Evolutionary conservation across 2,113 vertebrate genomes (phyloP).

Genomic region (Acanthochromis polyacanthus): DNA sequence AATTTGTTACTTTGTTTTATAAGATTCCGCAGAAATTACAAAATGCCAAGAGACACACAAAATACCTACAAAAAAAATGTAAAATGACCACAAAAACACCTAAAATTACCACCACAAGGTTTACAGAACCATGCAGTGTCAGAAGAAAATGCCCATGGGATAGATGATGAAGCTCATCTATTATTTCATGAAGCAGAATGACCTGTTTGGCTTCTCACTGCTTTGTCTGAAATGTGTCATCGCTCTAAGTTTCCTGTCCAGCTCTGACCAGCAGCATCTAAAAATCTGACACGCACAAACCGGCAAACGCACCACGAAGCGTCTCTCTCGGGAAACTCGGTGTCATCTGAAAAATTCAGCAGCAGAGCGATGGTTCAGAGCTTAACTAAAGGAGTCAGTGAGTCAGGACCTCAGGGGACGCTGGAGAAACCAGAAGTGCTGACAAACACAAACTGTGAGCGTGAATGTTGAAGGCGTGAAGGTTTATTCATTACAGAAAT

Average conservation of each 20-base stretch:
- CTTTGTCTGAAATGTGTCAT: not conserved
- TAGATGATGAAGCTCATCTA: too few species aligned
- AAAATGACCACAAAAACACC: too few species aligned
- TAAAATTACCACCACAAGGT: too few species aligned
- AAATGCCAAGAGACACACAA: too few species aligned
- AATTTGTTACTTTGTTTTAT: too few species aligned
- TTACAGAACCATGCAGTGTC: too few species aligned
- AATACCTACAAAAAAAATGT: too few species aligned
- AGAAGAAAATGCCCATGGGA: too few species aligned
- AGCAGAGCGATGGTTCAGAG: constrained; percentile 28
- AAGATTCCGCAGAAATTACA: too few species aligned
- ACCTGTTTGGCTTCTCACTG: not conserved
- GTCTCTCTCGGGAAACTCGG: not conserved
- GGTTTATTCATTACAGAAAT: constrained; percentile 62
- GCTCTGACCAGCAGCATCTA: not conserved
- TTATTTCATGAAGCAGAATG: too few species aligned
- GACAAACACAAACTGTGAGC: constrained; percentile 34
- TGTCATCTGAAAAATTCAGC: not conserved
- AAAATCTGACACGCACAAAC: not conserved
- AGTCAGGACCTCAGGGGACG: constrained; percentile 15
- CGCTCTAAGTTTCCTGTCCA: not conserved
- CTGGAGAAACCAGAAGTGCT: constrained; percentile 47
- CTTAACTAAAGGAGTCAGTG: constrained; percentile 6
- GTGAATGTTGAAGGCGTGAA: constrained; percentile 40
- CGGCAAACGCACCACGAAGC: not conserved